These are phyloP conservation scores for Saxidomus purpurata DNA, from an alignment of 1,140 invertebrate species.

Conservation along the genomic window DNA sequence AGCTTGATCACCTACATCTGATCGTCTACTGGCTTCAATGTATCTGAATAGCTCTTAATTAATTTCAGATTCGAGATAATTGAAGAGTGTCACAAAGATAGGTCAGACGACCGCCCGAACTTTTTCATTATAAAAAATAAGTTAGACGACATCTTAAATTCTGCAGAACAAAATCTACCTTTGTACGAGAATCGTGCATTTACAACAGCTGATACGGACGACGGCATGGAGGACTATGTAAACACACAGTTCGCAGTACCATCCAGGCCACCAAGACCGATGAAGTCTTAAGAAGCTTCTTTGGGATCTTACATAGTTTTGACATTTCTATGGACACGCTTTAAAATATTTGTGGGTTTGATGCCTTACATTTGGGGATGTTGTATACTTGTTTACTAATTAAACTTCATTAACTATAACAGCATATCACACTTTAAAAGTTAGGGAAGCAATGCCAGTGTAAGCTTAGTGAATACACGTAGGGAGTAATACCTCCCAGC, in stretches of 20 bases:
- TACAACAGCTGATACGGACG: background rate
- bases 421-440: no score
- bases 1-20: background rate
- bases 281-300: background rate
- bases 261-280: background rate
- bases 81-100: slow-evolving; percentile 11
- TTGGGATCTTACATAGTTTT: no score
- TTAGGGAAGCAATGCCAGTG: no score
- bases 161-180: background rate
- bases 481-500: no score
- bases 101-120: slow-evolving; percentile 12
- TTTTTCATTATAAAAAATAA: slow-evolving; percentile 1
- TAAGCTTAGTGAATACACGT: no score
- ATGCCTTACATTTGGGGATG: no score
- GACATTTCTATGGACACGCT: no score
- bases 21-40: background rate
- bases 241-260: background rate
- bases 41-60: background rate
- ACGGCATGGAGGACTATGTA: background rate
- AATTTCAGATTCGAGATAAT: slow-evolving; percentile 30
- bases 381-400: no score
- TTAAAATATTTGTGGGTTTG: no score
- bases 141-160: background rate
- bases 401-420: no score
- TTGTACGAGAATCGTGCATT: background rate